Evolutionary conservation across 2,113 vertebrate genomes (phyloP).

Genomic region (Pleuronectes platessa): DNA sequence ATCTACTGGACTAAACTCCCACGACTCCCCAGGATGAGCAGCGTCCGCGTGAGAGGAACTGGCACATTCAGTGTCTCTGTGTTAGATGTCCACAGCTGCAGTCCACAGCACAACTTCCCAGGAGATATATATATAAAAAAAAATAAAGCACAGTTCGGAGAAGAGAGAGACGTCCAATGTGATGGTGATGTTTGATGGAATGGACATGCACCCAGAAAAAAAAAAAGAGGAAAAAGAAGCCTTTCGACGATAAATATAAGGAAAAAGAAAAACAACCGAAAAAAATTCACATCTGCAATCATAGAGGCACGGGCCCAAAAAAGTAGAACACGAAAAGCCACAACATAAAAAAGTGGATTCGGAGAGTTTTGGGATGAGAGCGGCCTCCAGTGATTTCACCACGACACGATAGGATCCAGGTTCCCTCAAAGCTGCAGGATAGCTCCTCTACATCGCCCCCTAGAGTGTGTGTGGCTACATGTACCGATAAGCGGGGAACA

Average conservation of each 20-base stretch:
- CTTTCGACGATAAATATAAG: constrained; percentile 59
- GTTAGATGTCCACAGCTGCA: constrained; percentile 61
- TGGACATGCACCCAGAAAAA: constrained; percentile 86
- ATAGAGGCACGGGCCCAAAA: constrained; percentile 80
- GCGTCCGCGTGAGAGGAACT: constrained; percentile 12
- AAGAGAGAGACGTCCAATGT: constrained; percentile 65
- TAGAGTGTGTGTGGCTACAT: constrained; percentile 2
- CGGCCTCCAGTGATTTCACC: constrained; percentile 85
- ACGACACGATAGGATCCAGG: constrained; percentile 78
- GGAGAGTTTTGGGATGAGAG: constrained; percentile 71
- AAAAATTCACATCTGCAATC: constrained; percentile 74
- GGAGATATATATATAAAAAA: neutral
- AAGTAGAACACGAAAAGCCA: constrained; percentile 78
- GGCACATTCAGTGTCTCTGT: neutral
- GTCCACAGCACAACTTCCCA: constrained; percentile 61
- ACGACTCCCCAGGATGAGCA: neutral
- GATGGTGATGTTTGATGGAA: constrained; percentile 84
- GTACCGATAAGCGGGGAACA: neutral
- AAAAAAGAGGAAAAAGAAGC: constrained; percentile 66
- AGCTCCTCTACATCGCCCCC: constrained; percentile 47
- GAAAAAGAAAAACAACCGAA: constrained; percentile 49
- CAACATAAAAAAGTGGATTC: constrained; percentile 81
- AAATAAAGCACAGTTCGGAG: constrained; percentile 47
- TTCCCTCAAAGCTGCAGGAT: constrained; percentile 89
- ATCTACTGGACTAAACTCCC: constrained; percentile 9